Percentiles rank a stretch among this genome's conserved stretches.
phyloP scores from a whole-genome alignment of 2,113 vertebrate species.

The Brevimyrus niger region DNA sequence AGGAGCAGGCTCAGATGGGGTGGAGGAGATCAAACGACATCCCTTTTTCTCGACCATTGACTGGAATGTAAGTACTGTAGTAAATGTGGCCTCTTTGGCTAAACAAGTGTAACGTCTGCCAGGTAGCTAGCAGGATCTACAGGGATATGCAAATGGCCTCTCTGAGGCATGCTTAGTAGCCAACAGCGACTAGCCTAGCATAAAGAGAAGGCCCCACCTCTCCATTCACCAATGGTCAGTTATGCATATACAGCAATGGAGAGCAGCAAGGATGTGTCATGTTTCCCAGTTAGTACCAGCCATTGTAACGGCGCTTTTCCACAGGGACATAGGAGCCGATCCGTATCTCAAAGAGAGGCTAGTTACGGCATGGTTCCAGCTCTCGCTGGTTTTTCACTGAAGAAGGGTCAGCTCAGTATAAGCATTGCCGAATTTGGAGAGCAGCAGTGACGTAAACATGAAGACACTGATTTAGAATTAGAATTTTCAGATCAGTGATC shows the following conservation, averaged over 20 bases:
- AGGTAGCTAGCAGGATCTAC: constrained; percentile 18
- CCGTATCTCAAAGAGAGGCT: neutral
- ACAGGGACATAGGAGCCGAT: neutral
- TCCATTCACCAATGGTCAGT: neutral
- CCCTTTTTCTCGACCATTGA: constrained; percentile 94
- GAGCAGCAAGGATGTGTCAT: neutral
- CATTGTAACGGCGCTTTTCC: neutral
- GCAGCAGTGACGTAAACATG: too few relatives aligned
- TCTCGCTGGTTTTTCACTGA: neutral
- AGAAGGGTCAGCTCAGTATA: neutral
- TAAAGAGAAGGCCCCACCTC: too few relatives aligned
- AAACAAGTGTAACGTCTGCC: neutral
- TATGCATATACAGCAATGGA: neutral
- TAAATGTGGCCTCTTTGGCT: neutral
- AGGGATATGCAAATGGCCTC: constrained; percentile 8
- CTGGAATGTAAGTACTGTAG: constrained; percentile 87
- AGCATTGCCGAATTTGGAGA: too few relatives aligned
- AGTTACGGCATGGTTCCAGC: neutral
- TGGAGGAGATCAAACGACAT: constrained; percentile 96
- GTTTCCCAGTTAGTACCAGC: neutral
- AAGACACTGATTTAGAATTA: too few relatives aligned
- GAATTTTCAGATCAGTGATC: too few relatives aligned
- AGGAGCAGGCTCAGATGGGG: constrained; percentile 92
- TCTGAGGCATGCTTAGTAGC: constrained; percentile 12
- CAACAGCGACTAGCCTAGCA: constrained; percentile 17